phyloP scores from a whole-genome alignment of 2,797 vertebrate species.

The Dermochelys coriacea region DNA sequence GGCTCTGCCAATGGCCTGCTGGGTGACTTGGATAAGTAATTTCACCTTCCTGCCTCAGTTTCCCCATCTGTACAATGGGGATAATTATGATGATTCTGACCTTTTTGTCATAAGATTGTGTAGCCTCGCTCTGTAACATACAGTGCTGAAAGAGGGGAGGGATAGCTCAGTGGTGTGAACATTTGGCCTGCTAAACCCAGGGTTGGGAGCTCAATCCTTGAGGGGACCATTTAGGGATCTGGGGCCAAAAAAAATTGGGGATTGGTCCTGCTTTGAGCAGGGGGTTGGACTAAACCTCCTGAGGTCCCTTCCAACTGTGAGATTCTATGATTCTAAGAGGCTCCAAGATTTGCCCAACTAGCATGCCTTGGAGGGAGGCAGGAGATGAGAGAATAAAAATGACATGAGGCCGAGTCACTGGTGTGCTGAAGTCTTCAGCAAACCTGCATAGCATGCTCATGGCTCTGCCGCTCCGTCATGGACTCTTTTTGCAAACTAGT shows the following conservation, averaged over 20 bases:
- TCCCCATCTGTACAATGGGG: background rate
- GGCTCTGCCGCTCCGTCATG: background rate
- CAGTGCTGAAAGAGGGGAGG: background rate
- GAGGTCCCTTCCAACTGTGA: no score
- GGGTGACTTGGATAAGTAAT: background rate
- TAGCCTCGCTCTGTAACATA: fast-evolving
- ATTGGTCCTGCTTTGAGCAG: no score
- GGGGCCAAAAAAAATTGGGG: no score
- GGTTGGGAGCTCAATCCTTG: no score
- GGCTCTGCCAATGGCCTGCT: background rate
- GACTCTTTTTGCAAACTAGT: background rate
- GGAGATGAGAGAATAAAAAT: background rate
- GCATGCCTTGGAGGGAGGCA: background rate
- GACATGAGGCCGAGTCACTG: background rate
- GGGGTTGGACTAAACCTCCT: no score
- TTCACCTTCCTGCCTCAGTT: background rate
- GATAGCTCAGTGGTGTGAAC: no score
- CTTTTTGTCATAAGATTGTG: background rate
- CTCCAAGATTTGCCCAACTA: background rate
- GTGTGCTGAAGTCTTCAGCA: background rate
- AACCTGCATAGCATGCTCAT: fast-evolving
- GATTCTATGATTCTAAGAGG: background rate
- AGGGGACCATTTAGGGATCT: no score
- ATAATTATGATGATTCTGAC: background rate
- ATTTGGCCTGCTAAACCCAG: no score